phyloP scores from a whole-genome alignment of 2,888 invertebrate species.

The Barypeithes pellucidus region DNA sequence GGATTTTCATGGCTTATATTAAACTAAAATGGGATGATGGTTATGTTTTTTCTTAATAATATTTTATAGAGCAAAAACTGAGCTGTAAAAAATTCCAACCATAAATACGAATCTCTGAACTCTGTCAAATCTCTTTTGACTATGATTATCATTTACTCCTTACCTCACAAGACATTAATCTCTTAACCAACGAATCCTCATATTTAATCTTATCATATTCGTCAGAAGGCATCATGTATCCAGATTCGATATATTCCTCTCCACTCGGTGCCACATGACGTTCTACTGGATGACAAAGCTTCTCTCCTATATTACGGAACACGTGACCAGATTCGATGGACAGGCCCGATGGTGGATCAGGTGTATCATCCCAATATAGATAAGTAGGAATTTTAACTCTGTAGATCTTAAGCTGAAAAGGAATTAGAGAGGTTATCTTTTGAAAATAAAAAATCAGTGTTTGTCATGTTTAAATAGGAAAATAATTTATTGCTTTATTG shows the following conservation, averaged over 20 bases:
- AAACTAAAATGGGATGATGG: no score
- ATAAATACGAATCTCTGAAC: no score
- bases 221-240: conserved; percentile 75
- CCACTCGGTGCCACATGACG: conserved; percentile 52
- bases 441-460: no score
- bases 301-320: conserved; percentile 66
- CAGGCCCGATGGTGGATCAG: conserved; percentile 68
- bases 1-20: no score
- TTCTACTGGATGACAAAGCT: conserved; percentile 68
- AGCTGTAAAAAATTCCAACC: no score
- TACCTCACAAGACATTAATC: conserved; percentile 76
- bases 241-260: conserved; percentile 71
- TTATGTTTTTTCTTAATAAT: no score
- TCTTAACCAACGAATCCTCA: conserved; percentile 76
- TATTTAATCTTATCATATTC: conserved; percentile 77
- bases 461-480: no score
- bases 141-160: conserved; percentile 44
- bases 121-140: no score
- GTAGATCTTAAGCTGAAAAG: conserved; percentile 66
- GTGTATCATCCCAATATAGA: conserved; percentile 68
- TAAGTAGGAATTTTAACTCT: conserved; percentile 67
- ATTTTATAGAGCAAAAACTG: no score
- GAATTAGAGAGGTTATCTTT: no score
- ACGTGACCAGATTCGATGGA: conserved; percentile 71
- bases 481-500: no score